Base-by-base conservation (phyloP, 2,888 invertebrate species). In the Ceraclea dissimilis region DNA sequence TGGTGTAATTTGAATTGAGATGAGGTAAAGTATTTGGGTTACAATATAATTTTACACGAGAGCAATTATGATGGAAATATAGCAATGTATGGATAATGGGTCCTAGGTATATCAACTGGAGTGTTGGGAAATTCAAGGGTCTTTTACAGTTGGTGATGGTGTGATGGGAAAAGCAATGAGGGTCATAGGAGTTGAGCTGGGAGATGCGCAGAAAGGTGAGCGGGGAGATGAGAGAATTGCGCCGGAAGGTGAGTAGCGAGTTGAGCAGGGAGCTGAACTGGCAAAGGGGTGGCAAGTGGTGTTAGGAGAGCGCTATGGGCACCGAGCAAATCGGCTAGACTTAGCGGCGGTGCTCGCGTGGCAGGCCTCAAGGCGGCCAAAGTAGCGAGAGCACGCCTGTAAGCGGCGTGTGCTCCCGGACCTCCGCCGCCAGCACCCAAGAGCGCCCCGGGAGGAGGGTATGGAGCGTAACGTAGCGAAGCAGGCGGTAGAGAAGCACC, bases 281-380 rank as follows among this genome's bases (percentile, higher is more conserved):
- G 80, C 66, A 75, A 69, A 46, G 83, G 80, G n/a, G 83, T 77
- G 21, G 80, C 79, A 64, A 84, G 82, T 69, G 90, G 90, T 51
- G 90, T 80, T 13, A 88, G 80, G 60, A 81, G 82, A 50, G 76
- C 75, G 39, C 62, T 52, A 61, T 83, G 85, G 54, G 86, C 78
- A 46, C 88, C 87, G 55, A 91, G 78, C 63, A 86, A 71, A 68
- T 86, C 86, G 68, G 81, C 83, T 76, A 86, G 79, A 58, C 83
- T 84, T 58, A 84, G 74, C 20, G 81, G 78, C 21, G 17, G 63
- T 67, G 76, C 75, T 33, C 75, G 68, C 50, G 75, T 74, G 46
- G 52, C 51, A 21, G 17, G 63, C 57, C 44, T 73, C 60, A 72
- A 71, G 54, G 73, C 71, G 67, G 76, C 75, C 33, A 75, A 68